A percentile compares a stretch with the other conserved stretches of the same genome.
Conservation (phyloP, 2,888 invertebrate genomes). For the Apoda limacodes region DNA sequence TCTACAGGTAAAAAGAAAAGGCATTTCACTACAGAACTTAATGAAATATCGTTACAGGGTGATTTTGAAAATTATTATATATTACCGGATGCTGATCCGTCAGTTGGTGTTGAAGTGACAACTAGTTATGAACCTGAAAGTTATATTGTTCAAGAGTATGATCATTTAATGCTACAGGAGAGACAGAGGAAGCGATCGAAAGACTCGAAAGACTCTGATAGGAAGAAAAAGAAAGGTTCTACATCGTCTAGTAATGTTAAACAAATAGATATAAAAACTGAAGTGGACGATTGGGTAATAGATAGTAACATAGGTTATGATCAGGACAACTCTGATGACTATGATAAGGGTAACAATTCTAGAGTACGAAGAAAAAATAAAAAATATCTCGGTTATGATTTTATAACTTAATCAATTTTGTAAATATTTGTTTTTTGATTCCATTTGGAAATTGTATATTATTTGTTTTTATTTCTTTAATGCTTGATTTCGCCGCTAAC, state of each 20-base stretch:
- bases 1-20: constrained; percentile 51
- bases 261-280: constrained; percentile 26
- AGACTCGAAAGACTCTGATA: constrained; percentile 25
- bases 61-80: constrained; percentile 63
- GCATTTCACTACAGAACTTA: constrained; percentile 56
- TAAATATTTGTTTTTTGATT: not conserved
- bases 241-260: constrained; percentile 24
- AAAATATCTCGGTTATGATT: constrained; percentile 56
- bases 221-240: constrained; percentile 36
- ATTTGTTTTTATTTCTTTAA: constrained; percentile 1
- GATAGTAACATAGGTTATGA: constrained; percentile 46
- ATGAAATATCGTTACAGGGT: constrained; percentile 48
- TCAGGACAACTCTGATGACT: constrained; percentile 38
- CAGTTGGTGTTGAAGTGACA: constrained; percentile 51
- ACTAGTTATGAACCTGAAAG: constrained; percentile 57
- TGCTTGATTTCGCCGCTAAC: too few relatives aligned
- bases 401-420: constrained; percentile 48
- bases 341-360: constrained; percentile 37
- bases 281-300: constrained; percentile 46
- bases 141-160: constrained; percentile 52
- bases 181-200: constrained; percentile 39
- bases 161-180: constrained; percentile 47
- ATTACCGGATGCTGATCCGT: constrained; percentile 54
- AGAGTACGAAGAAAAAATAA: constrained; percentile 61
- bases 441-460: not conserved